These are phyloP conservation scores for Pammene fasciana DNA, from an alignment of 2,888 invertebrate genomes.

Conservation along the genomic window DNA sequence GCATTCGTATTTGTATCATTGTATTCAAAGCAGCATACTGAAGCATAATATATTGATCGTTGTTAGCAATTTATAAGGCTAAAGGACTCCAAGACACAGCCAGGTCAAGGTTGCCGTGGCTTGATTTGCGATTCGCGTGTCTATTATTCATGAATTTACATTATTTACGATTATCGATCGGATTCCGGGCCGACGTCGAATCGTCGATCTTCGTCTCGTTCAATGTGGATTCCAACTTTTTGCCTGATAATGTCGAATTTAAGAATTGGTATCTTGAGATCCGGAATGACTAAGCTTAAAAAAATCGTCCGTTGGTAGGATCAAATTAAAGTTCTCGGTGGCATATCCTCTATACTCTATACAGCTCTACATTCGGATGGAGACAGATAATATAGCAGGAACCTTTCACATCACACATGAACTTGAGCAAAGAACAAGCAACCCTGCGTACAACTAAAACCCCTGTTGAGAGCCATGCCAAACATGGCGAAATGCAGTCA, in stretches of 20 bases:
- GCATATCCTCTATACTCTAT: no score
- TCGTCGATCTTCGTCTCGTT: conserved; percentile 27
- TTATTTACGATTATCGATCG: conserved; percentile 47
- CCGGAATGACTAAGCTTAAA: background rate
- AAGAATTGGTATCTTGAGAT: background rate
- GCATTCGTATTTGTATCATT: background rate
- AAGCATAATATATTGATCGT: conserved; percentile 19
- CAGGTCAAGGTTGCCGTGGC: conserved; percentile 56
- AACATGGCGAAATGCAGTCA: no score
- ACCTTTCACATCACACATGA: no score
- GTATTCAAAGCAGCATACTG: background rate
- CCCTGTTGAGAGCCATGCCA: no score
- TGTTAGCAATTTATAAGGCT: conserved; percentile 13
- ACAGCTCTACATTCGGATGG: no score
- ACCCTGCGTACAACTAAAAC: no score
- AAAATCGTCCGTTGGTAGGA: background rate
- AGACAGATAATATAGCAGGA: no score
- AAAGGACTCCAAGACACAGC: conserved; percentile 34
- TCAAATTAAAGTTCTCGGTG: background rate
- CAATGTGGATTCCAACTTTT: background rate
- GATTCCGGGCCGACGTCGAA: conserved; percentile 37
- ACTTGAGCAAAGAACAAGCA: no score
- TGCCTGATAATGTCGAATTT: background rate
- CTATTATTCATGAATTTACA: conserved; percentile 52
- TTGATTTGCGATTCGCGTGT: conserved; percentile 54